Evolutionary conservation across 2,888 invertebrate genomes (phyloP).

Genomic region (Colostygia pectinataria): DNA sequence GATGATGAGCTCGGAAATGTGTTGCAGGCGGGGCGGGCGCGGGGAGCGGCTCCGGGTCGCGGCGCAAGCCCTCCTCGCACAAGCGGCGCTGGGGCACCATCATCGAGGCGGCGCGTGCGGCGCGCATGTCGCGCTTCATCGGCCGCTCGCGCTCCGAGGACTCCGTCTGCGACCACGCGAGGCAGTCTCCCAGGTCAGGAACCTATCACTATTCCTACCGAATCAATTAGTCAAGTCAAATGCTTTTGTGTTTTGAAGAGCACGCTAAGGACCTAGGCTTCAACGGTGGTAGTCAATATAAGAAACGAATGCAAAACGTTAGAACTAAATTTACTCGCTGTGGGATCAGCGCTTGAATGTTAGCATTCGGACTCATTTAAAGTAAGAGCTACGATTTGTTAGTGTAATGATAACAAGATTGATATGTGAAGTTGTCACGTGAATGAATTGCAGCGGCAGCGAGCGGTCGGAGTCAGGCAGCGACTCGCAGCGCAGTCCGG

Average conservation of each 20-base stretch:
- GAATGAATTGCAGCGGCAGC: conserved; percentile 60
- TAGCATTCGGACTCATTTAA: too few species aligned
- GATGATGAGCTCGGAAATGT: too few species aligned
- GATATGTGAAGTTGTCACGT: too few species aligned
- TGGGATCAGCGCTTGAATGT: too few species aligned
- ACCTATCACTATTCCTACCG: too few species aligned
- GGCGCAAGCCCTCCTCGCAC: conserved; percentile 81
- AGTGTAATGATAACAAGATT: too few species aligned
- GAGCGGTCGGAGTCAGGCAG: conserved; percentile 88
- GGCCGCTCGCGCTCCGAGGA: conserved; percentile 91
- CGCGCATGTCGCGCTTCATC: conserved; percentile 90
- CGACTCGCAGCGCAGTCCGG: conserved; percentile 87
- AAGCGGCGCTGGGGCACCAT: conserved; percentile 92
- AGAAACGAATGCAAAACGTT: too few species aligned
- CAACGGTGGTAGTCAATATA: too few species aligned
- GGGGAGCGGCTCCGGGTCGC: conserved; percentile 14
- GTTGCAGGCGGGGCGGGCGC: conserved; percentile 13
- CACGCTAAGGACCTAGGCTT: neutral
- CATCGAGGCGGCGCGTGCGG: conserved; percentile 93
- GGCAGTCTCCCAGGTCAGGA: conserved; percentile 80
- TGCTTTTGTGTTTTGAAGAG: too few species aligned
- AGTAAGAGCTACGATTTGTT: too few species aligned
- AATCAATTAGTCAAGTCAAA: too few species aligned
- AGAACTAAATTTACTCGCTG: too few species aligned
- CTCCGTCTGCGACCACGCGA: conserved; percentile 86